Conservation (phyloP, 2,888 invertebrate species). For the Scaptodrosophila latifasciaeformis region DNA sequence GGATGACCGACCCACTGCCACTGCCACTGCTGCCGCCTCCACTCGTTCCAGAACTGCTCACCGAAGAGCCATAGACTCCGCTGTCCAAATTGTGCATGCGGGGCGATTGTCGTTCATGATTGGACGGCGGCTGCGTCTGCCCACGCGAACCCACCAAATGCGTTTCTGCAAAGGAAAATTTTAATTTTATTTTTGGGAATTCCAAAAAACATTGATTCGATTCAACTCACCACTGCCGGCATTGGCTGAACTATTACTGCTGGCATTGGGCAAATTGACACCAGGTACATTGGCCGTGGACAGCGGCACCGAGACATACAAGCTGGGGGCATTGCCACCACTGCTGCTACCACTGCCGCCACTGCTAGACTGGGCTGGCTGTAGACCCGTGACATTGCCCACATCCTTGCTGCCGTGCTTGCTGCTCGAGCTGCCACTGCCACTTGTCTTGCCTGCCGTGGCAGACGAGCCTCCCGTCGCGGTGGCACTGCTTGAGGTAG, state of each 20-base stretch:
- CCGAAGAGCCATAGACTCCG: neutral
- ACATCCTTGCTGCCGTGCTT: conserved; percentile 32
- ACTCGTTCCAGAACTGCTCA: conserved; percentile 32
- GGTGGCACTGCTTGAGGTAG: conserved; percentile 41
- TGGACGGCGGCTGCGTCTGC: conserved; percentile 5
- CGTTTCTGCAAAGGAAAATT: conserved; percentile 23
- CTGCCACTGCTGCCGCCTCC: conserved; percentile 21
- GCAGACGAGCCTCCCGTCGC: conserved; percentile 41
- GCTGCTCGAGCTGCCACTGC: conserved; percentile 13
- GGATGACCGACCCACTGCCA: conserved; percentile 54
- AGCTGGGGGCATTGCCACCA: conserved; percentile 74
- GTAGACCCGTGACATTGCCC: conserved; percentile 6
- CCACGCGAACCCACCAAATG: conserved; percentile 5
- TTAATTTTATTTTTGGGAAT: neutral
- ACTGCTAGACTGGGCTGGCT: conserved; percentile 27
- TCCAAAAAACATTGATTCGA: neutral
- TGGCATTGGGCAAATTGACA: conserved; percentile 70
- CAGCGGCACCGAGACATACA: conserved; percentile 81
- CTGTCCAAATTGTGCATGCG: conserved; percentile 37
- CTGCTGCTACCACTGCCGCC: conserved; percentile 26
- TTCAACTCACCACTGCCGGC: conserved; percentile 41
- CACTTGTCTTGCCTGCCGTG: conserved; percentile 37
- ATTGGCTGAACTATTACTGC: conserved; percentile 28
- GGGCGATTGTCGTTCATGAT: conserved; percentile 53
- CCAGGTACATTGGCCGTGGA: conserved; percentile 76